Conservation (phyloP, 2,797 vertebrate genomes). For the Rhinichthys osculus region DNA sequence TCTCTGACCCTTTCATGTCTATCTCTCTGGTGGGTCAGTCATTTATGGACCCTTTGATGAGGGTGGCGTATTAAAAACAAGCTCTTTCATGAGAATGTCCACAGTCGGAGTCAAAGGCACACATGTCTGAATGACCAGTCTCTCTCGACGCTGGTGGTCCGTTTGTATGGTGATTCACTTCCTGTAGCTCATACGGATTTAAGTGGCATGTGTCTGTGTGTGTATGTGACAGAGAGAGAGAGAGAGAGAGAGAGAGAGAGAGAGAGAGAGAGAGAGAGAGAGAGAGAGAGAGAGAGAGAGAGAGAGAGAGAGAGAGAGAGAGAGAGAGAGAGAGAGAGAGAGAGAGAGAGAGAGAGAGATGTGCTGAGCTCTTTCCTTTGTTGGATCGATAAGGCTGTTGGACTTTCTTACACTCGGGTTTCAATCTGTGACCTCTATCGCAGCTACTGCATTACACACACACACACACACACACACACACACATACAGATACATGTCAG, state of each 20-base stretch:
- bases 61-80: constrained; percentile 23
- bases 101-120: constrained; percentile 20
- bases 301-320: background rate
- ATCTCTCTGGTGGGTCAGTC: constrained; percentile 12
- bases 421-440: constrained; percentile 80
- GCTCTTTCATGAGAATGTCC: constrained; percentile 26
- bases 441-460: constrained; percentile 51
- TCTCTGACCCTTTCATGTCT: constrained; percentile 24
- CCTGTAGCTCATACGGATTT: background rate
- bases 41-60: constrained; percentile 36
- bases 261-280: too few species aligned
- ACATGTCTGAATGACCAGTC: constrained; percentile 17
- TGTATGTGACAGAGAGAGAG: constrained; percentile 23
- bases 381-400: constrained; percentile 76
- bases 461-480: background rate
- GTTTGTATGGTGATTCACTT: constrained; percentile 37
- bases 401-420: constrained; percentile 78
- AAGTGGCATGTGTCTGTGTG: constrained; percentile 11
- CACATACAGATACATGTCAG: constrained; percentile 30
- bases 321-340: too few species aligned
- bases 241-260: too few species aligned
- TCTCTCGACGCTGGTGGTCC: constrained; percentile 44
- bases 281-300: constrained; percentile 43
- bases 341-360: constrained; percentile 49
- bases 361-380: constrained; percentile 74